Percentiles rank a stretch among this genome's conserved stretches.
These are phyloP conservation scores for Drosophila erecta DNA, from an alignment of 1,140 invertebrate species.

Conservation along the genomic window DNA sequence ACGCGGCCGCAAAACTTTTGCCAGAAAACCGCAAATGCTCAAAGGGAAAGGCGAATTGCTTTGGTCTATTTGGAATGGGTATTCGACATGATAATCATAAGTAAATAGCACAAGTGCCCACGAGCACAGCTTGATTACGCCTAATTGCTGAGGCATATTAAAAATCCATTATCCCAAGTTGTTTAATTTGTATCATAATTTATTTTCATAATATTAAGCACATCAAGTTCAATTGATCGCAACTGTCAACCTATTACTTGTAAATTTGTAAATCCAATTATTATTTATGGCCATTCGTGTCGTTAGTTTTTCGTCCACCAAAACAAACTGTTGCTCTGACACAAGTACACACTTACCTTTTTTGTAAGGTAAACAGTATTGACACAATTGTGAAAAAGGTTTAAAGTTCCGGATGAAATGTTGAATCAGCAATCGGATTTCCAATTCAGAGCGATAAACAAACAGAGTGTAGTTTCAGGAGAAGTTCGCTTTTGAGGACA, in stretches of 20 bases:
- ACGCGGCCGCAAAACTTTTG: constrained; percentile 65
- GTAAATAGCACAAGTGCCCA: constrained; percentile 41
- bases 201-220: background rate
- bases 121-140: constrained; percentile 24
- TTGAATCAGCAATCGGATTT: constrained; percentile 20
- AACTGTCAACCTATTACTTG: background rate
- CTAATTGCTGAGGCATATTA: constrained; percentile 27
- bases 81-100: constrained; percentile 61
- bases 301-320: background rate
- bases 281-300: constrained; percentile 9
- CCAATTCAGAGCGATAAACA: constrained; percentile 20
- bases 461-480: constrained; percentile 25
- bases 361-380: constrained; percentile 17
- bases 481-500: constrained; percentile 19
- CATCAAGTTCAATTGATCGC: background rate
- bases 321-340: constrained; percentile 23
- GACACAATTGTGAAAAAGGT: constrained; percentile 27
- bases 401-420: constrained; percentile 11
- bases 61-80: constrained; percentile 3
- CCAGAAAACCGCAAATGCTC: constrained; percentile 50
- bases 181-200: too few species aligned
- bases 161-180: too few species aligned
- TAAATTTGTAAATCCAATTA: constrained; percentile 8
- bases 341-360: constrained; percentile 1
- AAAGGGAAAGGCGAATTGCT: constrained; percentile 17